Conservation (phyloP, 2,888 invertebrate species). For the Sminthurinus aureus region DNA sequence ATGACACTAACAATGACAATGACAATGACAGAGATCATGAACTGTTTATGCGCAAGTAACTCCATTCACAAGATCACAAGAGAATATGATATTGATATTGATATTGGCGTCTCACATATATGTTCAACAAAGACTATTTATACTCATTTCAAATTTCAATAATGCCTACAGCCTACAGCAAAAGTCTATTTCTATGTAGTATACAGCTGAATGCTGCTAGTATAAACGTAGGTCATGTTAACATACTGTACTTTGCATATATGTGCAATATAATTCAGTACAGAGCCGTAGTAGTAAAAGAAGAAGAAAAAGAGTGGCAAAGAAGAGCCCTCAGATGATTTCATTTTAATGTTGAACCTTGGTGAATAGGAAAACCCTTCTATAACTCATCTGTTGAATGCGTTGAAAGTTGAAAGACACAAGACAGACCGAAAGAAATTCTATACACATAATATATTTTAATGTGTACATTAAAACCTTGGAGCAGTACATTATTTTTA, state of each 20-base stretch:
- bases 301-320: no score
- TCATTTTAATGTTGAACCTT: slow-evolving; percentile 33
- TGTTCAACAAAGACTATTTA: slow-evolving; percentile 13
- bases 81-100: neutral
- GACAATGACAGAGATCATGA: slow-evolving; percentile 13
- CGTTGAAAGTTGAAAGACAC: slow-evolving; percentile 20
- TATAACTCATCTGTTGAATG: slow-evolving; percentile 34
- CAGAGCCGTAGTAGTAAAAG: neutral
- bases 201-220: neutral
- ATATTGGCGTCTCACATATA: neutral
- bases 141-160: slow-evolving; percentile 3
- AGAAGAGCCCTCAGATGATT: slow-evolving; percentile 33
- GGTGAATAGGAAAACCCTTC: neutral
- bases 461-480: slow-evolving; percentile 21
- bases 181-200: neutral
- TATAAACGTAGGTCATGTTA: slow-evolving; percentile 31
- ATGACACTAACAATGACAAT: neutral
- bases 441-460: slow-evolving; percentile 6
- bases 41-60: slow-evolving; percentile 22
- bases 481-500: slow-evolving; percentile 4
- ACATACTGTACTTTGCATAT: slow-evolving; percentile 2
- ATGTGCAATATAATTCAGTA: neutral
- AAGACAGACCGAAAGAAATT: slow-evolving; percentile 16
- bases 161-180: neutral
- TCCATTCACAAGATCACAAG: neutral